Evolutionary conservation across 2,113 vertebrate genomes (phyloP), one percentile per base, ranked within the genome.

Genomic region (Lagenorhynchus albirostris): DNA sequence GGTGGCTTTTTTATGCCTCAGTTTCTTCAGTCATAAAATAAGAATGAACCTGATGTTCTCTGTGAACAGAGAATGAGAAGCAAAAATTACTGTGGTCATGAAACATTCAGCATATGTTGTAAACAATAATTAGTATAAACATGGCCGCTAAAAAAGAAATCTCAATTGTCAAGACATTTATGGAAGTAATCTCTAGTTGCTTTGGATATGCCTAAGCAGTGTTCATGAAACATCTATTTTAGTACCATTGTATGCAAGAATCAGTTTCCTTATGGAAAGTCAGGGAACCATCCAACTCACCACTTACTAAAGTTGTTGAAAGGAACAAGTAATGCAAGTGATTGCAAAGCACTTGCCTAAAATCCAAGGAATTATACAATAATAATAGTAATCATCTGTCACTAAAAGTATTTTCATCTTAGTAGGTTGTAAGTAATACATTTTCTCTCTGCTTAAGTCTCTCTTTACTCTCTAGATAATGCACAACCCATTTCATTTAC

Each of bases 341-440:
- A 90, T 93, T 95, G 91, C 74, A 92, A 94, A 94, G 81, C 67
- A 73, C 88, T 89, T 94, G 62, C 84, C 96, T 91, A 60, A 97
- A 93, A 95, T 82, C 80, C 58, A 65, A 79, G 77, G 93, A 94
- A 87, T 98, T 98, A 96, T 87, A 95, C 90, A 95, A 91, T 95
- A 97, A 97, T 98, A 95, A 97, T 50, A 97, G 88, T 95, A 97
- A 97, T 98, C 96, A 83, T 94, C 88, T 96, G 80, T 83, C 85
- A 81, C 96, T 96, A 65, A 91, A 97, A 96, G 96, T 95, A 58
- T 97, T 98, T 97, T 92, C 94, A 93, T 97, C 95, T 82, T 91
- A 76, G 94, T 58, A 50, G 62, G 65, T 80, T 96, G 84, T 89
- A 96, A 96, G 96, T 89, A 97, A 97, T 93, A 92, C 81, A 96